A percentile compares a stretch with the other conserved stretches of the same genome.
Conservation (phyloP, 2,113 vertebrate species). For the Colius striatus region DNA sequence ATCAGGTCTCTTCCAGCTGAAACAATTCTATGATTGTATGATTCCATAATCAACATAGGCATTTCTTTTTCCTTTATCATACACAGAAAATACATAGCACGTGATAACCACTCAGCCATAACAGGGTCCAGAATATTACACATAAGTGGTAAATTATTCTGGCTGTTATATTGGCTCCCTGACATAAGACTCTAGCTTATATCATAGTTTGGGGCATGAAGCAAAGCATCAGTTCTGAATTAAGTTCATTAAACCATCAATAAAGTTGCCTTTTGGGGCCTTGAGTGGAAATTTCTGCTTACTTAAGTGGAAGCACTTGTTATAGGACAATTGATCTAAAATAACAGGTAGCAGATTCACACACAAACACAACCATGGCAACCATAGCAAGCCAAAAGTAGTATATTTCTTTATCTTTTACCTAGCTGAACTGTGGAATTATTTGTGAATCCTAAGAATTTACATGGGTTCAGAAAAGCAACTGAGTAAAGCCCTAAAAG, state of each 20-base stretch:
- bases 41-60: background rate
- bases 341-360: background rate
- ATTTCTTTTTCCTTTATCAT: background rate
- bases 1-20: background rate
- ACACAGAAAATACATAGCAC: background rate
- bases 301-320: background rate
- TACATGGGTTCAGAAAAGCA: background rate
- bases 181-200: background rate
- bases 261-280: background rate
- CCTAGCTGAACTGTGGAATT: background rate
- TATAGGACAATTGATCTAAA: background rate
- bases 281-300: background rate
- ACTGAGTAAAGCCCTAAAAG: background rate
- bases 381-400: background rate
- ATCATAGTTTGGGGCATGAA: background rate
- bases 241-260: background rate
- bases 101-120: background rate
- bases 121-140: background rate
- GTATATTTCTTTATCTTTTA: background rate
- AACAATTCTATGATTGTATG: no score
- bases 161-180: background rate
- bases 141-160: background rate
- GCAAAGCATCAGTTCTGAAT: background rate
- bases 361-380: background rate
- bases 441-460: background rate